Evolutionary conservation across 2,113 vertebrate species (phyloP).

Genomic region (Martes martes): DNA sequence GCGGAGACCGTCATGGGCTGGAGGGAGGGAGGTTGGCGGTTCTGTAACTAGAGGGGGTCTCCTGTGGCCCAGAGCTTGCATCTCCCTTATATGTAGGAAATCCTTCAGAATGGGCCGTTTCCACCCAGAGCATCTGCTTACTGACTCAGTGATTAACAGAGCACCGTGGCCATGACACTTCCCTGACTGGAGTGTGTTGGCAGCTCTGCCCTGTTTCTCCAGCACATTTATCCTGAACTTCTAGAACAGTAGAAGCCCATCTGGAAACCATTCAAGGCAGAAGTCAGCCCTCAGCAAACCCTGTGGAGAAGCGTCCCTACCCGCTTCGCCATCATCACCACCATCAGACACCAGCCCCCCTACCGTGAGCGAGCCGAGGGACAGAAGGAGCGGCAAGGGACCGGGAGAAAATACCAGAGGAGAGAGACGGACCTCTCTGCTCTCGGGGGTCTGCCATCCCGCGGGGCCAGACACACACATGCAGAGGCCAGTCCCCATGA

Average conservation of each 20-base stretch:
- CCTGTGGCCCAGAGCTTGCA: rapidly evolving
- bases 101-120: rapidly evolving
- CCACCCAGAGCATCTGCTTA: not conserved
- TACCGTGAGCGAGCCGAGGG: rapidly evolving
- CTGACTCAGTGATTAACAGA: rapidly evolving
- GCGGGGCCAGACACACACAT: rapidly evolving
- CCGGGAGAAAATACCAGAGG: rapidly evolving
- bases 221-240: rapidly evolving
- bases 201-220: rapidly evolving
- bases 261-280: too few relatives aligned
- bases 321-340: rapidly evolving
- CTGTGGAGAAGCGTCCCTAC: rapidly evolving
- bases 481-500: rapidly evolving
- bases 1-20: rapidly evolving
- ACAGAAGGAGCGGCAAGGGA: not conserved
- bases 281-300: rapidly evolving
- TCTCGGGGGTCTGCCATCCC: not conserved
- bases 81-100: not conserved
- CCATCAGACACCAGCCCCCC: rapidly evolving
- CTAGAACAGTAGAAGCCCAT: rapidly evolving
- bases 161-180: rapidly evolving
- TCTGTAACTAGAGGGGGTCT: not conserved
- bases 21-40: not conserved
- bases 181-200: rapidly evolving
- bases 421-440: rapidly evolving